Percentiles rank a stretch among this genome's conserved stretches.
Conservation (phyloP, 2,113 vertebrate genomes). For the Brachyhypopomus occidentalis region DNA sequence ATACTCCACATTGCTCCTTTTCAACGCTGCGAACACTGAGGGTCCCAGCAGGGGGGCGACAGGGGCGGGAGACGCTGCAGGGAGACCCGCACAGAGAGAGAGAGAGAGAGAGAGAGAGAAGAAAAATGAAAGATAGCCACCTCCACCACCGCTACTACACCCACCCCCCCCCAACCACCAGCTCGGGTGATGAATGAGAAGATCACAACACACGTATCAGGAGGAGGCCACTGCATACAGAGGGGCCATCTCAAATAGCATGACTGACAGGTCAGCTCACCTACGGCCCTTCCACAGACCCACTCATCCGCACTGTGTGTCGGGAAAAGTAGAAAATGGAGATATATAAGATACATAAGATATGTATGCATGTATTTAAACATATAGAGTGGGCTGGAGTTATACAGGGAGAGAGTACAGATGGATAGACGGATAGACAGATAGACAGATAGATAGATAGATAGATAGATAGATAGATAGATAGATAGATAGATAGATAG, state of each 20-base stretch:
- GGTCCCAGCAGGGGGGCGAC: conserved; percentile 34
- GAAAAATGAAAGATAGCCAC: conserved; percentile 60
- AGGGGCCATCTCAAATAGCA: conserved; percentile 65
- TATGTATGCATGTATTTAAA: neutral
- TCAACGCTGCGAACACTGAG: conserved; percentile 60
- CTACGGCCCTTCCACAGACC: conserved; percentile 53
- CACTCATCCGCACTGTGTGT: conserved; percentile 45
- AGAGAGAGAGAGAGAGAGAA: conserved; percentile 49
- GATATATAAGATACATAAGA: neutral
- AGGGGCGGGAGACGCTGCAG: conserved; percentile 49
- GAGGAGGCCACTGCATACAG: conserved; percentile 42
- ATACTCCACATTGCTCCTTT: conserved; percentile 68
- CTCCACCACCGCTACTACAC: conserved; percentile 35
- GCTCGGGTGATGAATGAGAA: conserved; percentile 69
- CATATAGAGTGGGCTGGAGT: no score
- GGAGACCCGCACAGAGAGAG: conserved; percentile 33
- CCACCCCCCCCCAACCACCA: conserved; percentile 27
- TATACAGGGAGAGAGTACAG: neutral
- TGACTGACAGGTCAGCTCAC: conserved; percentile 58
- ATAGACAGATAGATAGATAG: neutral
- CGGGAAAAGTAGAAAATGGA: neutral
- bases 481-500: no score
- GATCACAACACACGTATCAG: conserved; percentile 67
- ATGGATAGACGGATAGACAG: neutral
- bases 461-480: neutral